Evolutionary conservation across 2,888 invertebrate species (phyloP).

Genomic region (Agrochola litura): DNA sequence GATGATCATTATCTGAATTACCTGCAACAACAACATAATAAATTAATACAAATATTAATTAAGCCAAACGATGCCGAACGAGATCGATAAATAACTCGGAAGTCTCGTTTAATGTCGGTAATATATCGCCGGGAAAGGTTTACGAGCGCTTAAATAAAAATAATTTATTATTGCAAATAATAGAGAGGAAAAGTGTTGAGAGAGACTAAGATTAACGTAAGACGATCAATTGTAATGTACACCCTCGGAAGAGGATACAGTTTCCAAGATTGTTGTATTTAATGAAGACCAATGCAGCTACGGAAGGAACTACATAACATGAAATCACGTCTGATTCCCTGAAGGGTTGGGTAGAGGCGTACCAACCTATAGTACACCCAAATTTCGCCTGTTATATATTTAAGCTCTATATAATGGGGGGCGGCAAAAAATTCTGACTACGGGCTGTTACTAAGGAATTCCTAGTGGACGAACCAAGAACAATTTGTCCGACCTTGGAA

Average conservation of each 20-base stretch:
- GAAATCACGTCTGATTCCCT: neutral
- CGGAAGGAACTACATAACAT: neutral
- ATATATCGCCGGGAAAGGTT: slow-evolving; percentile 55
- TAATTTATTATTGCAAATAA: slow-evolving; percentile 70
- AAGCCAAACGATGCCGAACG: slow-evolving; percentile 56
- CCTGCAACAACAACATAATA: slow-evolving; percentile 70
- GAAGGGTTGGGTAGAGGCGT: neutral
- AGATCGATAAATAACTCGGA: slow-evolving; percentile 66
- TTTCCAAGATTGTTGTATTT: slow-evolving; percentile 22
- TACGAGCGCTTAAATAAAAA: slow-evolving; percentile 64
- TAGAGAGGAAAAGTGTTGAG: slow-evolving; percentile 57
- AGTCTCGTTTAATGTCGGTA: slow-evolving; percentile 65
- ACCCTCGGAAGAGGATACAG: neutral
- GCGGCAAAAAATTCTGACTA: neutral
- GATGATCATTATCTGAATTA: slow-evolving; percentile 54
- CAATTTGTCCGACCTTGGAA: neutral
- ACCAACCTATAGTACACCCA: neutral
- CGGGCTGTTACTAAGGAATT: neutral
- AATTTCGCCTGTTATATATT: neutral
- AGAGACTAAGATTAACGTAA: slow-evolving; percentile 39
- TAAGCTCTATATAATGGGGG: neutral
- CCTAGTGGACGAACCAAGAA: neutral
- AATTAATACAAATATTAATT: slow-evolving; percentile 64
- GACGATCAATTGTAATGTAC: slow-evolving; percentile 43
- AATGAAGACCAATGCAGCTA: slow-evolving; percentile 15